A percentile compares a stretch with the other conserved stretches of the same genome.
phyloP scores from a whole-genome alignment of 1,140 invertebrate species.

The Pachyrhynchus sulphureomaculatus region DNA sequence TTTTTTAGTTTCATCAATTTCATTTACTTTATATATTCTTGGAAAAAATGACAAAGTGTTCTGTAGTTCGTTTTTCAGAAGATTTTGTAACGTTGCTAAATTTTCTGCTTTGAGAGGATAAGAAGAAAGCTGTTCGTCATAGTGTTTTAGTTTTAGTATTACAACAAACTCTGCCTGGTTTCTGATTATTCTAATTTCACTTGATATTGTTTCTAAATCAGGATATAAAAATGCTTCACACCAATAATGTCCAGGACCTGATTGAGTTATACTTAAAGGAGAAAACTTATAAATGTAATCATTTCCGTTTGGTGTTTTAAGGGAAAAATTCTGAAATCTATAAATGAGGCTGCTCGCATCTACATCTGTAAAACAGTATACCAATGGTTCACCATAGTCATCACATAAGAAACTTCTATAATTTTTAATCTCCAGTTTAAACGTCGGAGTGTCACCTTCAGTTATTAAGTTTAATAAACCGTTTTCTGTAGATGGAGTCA shows the following conservation, averaged over 20 bases:
- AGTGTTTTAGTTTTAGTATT: slow-evolving; percentile 11
- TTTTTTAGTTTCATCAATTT: slow-evolving; percentile 15
- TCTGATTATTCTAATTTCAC: slow-evolving; percentile 7
- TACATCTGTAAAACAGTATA: slow-evolving; percentile 32
- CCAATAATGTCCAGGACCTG: slow-evolving; percentile 32
- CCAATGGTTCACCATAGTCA: slow-evolving; percentile 9
- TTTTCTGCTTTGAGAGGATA: slow-evolving; percentile 20
- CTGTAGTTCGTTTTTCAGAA: slow-evolving; percentile 12
- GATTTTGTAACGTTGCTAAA: slow-evolving; percentile 19
- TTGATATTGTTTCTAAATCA: slow-evolving; percentile 2
- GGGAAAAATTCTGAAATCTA: neutral
- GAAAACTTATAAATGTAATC: slow-evolving; percentile 1
- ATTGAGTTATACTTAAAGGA: slow-evolving; percentile 6
- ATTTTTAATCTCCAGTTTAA: slow-evolving; percentile 14
- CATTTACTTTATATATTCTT: slow-evolving; percentile 28
- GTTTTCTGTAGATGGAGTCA: neutral
- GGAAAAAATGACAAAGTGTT: slow-evolving; percentile 13
- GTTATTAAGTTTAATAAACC: slow-evolving; percentile 1
- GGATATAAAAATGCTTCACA: slow-evolving; percentile 35
- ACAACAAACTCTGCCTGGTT: slow-evolving; percentile 23
- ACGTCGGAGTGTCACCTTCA: neutral
- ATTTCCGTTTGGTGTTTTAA: neutral
- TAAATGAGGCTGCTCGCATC: slow-evolving; percentile 7
- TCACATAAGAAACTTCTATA: slow-evolving; percentile 4
- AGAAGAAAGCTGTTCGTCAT: slow-evolving; percentile 7